Conservation (phyloP, 2,113 vertebrate species). For the Ammodytes marinus region DNA sequence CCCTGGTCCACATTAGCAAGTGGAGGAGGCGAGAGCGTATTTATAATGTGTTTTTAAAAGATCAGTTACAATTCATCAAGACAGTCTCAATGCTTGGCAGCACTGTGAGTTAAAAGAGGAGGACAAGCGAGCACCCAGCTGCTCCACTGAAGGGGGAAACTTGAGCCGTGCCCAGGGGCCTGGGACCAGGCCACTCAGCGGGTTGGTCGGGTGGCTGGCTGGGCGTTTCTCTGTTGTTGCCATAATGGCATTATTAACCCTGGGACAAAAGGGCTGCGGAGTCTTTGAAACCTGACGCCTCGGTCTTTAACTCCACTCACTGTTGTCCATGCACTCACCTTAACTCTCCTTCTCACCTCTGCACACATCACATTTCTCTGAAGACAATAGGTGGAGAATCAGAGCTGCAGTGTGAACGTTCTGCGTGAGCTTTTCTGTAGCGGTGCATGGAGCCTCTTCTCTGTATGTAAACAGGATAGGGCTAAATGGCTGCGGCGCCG, state of each 20-base stretch:
- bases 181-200: constrained; percentile 30
- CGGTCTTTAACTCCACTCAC: constrained; percentile 32
- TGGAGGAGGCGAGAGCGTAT: constrained; percentile 32
- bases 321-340: constrained; percentile 14
- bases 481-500: constrained; percentile 53
- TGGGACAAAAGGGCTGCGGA: constrained; percentile 64
- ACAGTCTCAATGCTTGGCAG: constrained; percentile 29
- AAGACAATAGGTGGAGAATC: constrained; percentile 59
- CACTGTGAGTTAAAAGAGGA: constrained; percentile 27
- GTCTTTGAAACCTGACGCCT: constrained; percentile 75
- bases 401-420: constrained; percentile 35
- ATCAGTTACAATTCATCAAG: constrained; percentile 48
- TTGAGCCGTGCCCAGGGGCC: constrained; percentile 59
- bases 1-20: constrained; percentile 29
- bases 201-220: constrained; percentile 45
- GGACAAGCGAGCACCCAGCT: constrained; percentile 45
- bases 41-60: constrained; percentile 42
- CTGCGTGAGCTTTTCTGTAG: neutral
- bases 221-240: constrained; percentile 62
- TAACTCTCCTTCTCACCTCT: constrained; percentile 11
- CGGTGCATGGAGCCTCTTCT: constrained; percentile 19
- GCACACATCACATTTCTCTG: neutral
- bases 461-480: constrained; percentile 74
- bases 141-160: constrained; percentile 63
- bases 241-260: constrained; percentile 74